Evolutionary conservation across 2,888 invertebrate genomes (phyloP), one percentile per base, ranked within the genome.

Genomic region (Cephonodes hylas): DNA sequence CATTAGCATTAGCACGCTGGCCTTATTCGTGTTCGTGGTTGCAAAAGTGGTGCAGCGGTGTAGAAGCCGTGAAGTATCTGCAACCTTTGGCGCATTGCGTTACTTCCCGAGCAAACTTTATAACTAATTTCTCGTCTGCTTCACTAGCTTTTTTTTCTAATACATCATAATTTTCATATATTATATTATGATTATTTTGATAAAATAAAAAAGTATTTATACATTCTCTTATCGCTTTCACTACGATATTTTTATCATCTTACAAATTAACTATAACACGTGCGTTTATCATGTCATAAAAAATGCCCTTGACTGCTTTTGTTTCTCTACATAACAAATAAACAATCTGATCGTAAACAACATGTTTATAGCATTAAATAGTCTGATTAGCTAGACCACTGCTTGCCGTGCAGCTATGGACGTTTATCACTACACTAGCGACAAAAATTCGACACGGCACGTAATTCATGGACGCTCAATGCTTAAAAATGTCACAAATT

Each of bases 271-370:
- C 4, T n/a, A n/a, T n/a, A n/a, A 38, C 38, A 13, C 38, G n/a
- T 38, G 38, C 38, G n/a, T 38, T 38, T n/a, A 38, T 38, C n/a
- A n/a, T 13, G n/a, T 38, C 8, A 8, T 4, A 13, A 38, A 63
- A 67, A 73, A 63, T 66, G 34, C 2, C 8, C 13, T 34, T 34
- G 13, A 2, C 6, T 18, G 0, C 0, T 20, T 45, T 10, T 10
- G 18, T 31, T 53, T 31, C 8, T 31, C 31, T 53, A 53, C 53
- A 18, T 15, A n/a, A 25, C 25, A 27, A 18, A 27, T 18, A 15
- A 27, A 53, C 53, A 53, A 53, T 53, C 18, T 27, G n/a, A 53
- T 18, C 5, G 10, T 18, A 13, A 3, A 27, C 8, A 3, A 27
- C 15, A 31, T 13, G 25, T 53, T 53, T 18, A 53, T 27, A 53